phyloP scores from a whole-genome alignment of 2,888 invertebrate genomes.

The Synergus japonicus region DNA sequence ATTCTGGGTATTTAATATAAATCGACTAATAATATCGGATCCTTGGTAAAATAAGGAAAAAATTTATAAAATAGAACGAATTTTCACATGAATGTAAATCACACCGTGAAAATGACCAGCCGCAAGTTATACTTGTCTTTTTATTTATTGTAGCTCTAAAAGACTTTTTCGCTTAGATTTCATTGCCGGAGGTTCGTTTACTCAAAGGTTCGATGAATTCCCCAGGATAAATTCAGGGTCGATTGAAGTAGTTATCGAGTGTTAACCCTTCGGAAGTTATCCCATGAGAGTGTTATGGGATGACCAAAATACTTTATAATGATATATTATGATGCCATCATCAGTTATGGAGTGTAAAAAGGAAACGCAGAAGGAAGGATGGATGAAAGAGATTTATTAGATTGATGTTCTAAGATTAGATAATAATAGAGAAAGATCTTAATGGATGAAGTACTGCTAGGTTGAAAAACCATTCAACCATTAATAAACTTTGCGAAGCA shows the following conservation, averaged over 20 bases:
- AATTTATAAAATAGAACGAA: background rate
- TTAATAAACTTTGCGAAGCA: no score
- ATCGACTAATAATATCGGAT: no score
- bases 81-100: background rate
- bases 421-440: background rate
- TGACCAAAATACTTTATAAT: background rate
- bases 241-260: background rate
- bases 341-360: background rate
- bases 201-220: background rate
- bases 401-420: background rate
- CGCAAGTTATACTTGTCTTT: background rate
- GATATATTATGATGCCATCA: background rate
- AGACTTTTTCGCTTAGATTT: background rate
- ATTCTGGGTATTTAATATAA: background rate
- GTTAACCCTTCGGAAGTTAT: background rate
- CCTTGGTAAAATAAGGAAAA: background rate
- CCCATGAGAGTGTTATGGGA: background rate
- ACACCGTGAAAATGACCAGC: background rate
- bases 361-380: background rate
- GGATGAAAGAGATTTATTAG: background rate
- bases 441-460: background rate
- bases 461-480: no score
- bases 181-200: background rate
- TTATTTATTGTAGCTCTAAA: background rate
- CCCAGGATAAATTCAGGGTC: background rate